A percentile compares a stretch with the other conserved stretches of the same genome.
Evolutionary conservation across 2,113 vertebrate species (phyloP).

Genomic region (Catharus minimus): DNA sequence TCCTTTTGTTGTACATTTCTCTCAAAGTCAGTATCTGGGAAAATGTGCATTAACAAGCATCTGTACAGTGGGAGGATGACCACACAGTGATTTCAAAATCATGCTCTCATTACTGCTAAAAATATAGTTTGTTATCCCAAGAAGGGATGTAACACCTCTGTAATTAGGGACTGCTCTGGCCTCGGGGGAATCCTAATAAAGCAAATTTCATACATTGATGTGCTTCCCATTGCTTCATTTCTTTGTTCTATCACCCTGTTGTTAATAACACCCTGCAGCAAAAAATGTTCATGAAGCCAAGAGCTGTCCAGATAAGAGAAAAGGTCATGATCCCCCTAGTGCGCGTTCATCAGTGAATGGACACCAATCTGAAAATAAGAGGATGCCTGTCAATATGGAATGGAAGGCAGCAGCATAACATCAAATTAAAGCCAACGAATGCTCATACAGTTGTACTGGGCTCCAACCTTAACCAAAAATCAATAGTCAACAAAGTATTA

Average conservation of each 20-base stretch:
- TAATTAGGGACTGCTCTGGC: constrained; percentile 63
- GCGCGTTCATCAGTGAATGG: constrained; percentile 74
- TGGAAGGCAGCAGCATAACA: constrained; percentile 64
- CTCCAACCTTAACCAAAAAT: constrained; percentile 77
- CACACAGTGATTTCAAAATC: constrained; percentile 61
- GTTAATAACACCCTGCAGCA: constrained; percentile 82
- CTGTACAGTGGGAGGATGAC: constrained; percentile 38
- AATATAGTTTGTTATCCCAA: constrained; percentile 65
- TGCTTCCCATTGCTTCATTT: constrained; percentile 66
- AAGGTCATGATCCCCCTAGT: constrained; percentile 76
- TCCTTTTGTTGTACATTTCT: neutral
- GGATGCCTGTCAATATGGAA: constrained; percentile 76
- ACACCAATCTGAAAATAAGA: constrained; percentile 74
- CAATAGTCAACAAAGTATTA: constrained; percentile 79
- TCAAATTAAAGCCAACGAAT: constrained; percentile 78
- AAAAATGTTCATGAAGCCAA: constrained; percentile 80
- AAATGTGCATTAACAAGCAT: constrained; percentile 53
- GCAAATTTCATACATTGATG: constrained; percentile 74
- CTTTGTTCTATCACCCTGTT: constrained; percentile 77
- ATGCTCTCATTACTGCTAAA: constrained; percentile 49
- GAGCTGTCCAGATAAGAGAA: constrained; percentile 82
- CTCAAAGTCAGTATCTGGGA: constrained; percentile 23
- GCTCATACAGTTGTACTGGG: constrained; percentile 70
- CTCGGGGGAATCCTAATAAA: constrained; percentile 68
- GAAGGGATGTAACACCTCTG: constrained; percentile 62